These are phyloP conservation scores for Psittacus erithacus DNA, from an alignment of 2,113 vertebrate genomes.

Conservation along the genomic window DNA sequence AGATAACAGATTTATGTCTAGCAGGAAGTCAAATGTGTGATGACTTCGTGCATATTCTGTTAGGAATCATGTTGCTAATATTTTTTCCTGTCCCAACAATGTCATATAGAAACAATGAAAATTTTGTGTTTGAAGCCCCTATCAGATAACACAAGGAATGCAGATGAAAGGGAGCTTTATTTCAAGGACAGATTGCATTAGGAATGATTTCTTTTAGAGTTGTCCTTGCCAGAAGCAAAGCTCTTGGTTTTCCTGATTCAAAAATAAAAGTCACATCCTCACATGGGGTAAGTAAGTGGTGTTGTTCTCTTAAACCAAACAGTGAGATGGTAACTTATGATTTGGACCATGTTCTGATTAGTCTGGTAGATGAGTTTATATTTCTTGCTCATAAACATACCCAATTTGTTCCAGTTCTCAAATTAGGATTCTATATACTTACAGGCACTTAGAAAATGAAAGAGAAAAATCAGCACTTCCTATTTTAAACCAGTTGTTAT, in stretches of 20 bases:
- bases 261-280: conserved; percentile 5
- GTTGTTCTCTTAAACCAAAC: not conserved
- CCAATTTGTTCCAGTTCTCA: conserved; percentile 2
- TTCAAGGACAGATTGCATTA: conserved; percentile 67
- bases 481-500: conserved; percentile 39
- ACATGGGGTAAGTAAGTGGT: not conserved
- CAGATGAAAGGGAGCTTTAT: conserved; percentile 65
- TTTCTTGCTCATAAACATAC: conserved; percentile 28
- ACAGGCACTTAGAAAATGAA: not conserved
- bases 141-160: not conserved
- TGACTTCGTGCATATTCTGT: conserved; percentile 64
- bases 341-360: conserved; percentile 31
- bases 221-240: conserved; percentile 39
- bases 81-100: conserved; percentile 35
- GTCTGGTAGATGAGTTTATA: conserved; percentile 26
- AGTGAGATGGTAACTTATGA: conserved; percentile 17
- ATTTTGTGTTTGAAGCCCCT: conserved; percentile 48
- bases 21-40: conserved; percentile 71
- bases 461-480: conserved; percentile 44
- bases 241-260: conserved; percentile 53
- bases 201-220: conserved; percentile 45
- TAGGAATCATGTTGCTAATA: conserved; percentile 64
- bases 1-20: conserved; percentile 70
- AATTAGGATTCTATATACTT: conserved; percentile 20
- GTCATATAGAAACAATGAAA: conserved; percentile 57